phyloP scores from a whole-genome alignment of 2,113 vertebrate genomes.

The Tichodroma muraria region DNA sequence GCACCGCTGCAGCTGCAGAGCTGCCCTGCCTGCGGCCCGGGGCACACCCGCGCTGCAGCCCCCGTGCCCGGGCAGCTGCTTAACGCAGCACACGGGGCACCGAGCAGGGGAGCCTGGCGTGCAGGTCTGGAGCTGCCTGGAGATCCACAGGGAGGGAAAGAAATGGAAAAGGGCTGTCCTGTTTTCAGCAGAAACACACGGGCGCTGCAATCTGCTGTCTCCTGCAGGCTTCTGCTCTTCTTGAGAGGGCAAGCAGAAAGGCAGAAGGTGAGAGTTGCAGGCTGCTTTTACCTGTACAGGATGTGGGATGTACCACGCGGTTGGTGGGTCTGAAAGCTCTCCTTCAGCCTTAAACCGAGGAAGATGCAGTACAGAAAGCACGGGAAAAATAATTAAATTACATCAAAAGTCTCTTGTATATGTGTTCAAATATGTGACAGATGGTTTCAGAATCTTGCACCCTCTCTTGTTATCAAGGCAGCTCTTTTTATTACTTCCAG shows the following conservation, averaged over 20 bases:
- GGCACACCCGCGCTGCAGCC: conserved; percentile 11
- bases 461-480: background rate
- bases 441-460: background rate
- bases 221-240: background rate
- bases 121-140: background rate
- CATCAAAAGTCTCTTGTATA: background rate
- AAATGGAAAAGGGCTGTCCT: background rate
- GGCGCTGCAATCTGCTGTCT: background rate
- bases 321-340: background rate
- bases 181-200: background rate
- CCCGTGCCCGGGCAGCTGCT: background rate
- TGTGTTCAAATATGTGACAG: background rate
- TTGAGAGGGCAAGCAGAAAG: background rate
- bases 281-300: background rate
- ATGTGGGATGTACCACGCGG: background rate
- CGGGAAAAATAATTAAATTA: background rate
- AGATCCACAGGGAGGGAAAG: background rate
- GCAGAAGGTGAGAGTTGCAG: background rate
- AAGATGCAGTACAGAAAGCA: background rate
- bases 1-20: background rate
- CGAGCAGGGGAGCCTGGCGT: background rate
- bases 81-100: background rate
- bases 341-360: background rate
- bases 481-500: background rate
- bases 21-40: background rate